Evolutionary conservation across 2,797 vertebrate species (phyloP), one percentile per base, ranked within the genome.

Genomic region (Adrianichthys oophorus): DNA sequence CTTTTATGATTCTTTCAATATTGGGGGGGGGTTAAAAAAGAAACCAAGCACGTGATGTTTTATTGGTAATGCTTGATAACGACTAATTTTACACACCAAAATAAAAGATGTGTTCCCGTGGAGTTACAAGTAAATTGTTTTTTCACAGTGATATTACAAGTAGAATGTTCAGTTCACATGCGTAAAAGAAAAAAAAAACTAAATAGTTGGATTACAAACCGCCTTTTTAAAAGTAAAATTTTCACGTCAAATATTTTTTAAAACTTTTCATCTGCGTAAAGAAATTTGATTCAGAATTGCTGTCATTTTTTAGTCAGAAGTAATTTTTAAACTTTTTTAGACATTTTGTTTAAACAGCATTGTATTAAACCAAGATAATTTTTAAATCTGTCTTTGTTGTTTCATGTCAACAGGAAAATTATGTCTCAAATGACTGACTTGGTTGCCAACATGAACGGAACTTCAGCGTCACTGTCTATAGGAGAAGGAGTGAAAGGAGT

Each of bases 401-500:
- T 23, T 45, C 40, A 13, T 58, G 15, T 45, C 63, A 26, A 74
- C 67, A 91, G 90, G 18, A 0, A 4, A 0, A 0, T 58, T 1
- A 78, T 90, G 53, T 3, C 2, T 0, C 0, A 0, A 0, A n/a
- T 90, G 14, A 0, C 0, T 0, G 0, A 2, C 0, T 1, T 87
- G 0, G 18, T 13, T 0, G 0, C 4, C 4, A 0, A 0, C 0
- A 57, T 88, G 43, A 81, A 42, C 0, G 41, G 0, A 4, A 59
- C 72, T 0, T 41, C 56, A 1, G 79, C 54, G 7, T 15, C 15
- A 0, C 0, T 92, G 37, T 26, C 16, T 1, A 0, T 70, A 0
- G 77, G 72, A 23, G 18, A 52, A 0, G 59, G 26, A 12, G 4
- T 74, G 6, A 1, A n/a, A 0, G 90, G 90, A 0, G 0, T 85